Evolutionary conservation across 2,797 vertebrate genomes (phyloP), one percentile per base, ranked within the genome.

Genomic region (Cyclopterus lumpus): DNA sequence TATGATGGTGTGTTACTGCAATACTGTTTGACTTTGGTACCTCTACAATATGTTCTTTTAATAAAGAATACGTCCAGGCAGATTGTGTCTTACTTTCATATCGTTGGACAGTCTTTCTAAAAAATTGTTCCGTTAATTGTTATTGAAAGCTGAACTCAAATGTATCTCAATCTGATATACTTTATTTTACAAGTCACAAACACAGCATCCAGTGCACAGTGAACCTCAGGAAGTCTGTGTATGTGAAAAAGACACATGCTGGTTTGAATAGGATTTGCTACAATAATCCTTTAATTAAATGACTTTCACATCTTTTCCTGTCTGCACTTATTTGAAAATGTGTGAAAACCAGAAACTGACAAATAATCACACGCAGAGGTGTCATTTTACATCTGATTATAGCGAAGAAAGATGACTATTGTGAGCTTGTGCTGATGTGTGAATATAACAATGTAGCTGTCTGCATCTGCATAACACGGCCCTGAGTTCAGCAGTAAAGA

Each of bases 331-430:
- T 20, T 32, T 58, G 3, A 30, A 24, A 30, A 67, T 2, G 22
- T 54, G 66, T 66, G 60, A 81, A 75, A 68, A 51, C 1, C 32
- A 40, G 54, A 70, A 75, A 48, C 11, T 32, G 68, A 78, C 18
- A n/a, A 14, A 57, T 0, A 1, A 6, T 82, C 80, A 40, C 73
- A 67, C 49, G 3, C 12, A 22, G 26, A 51, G 32, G 15, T 5
- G 36, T 64, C 34, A 55, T 67, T 63, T 75, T 53, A 30, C 30
- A 54, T 34, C 48, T 65, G 40, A 59, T 53, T 53, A 48, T 4
- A 8, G 30, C 0, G 2, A 59, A 76, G 68, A 48, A 10, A 53
- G 64, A 24, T n/a, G 46, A 26, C 30, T 62, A 26, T 3, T 7
- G 30, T 24, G 61, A 53, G 36, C 8, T 53, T 2, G 4, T 67